phyloP scores from a whole-genome alignment of 2,888 invertebrate genomes.

The Lypha dubia region DNA sequence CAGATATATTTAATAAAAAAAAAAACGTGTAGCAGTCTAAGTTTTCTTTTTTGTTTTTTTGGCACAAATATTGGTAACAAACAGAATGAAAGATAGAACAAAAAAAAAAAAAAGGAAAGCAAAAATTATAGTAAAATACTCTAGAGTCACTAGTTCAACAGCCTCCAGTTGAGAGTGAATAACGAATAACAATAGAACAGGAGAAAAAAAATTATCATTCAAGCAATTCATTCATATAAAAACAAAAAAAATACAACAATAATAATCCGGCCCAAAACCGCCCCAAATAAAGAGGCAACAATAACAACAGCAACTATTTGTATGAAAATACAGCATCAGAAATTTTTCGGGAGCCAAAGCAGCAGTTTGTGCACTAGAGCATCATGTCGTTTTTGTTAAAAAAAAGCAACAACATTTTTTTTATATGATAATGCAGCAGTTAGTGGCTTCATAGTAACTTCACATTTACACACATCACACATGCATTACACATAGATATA shows the following conservation, averaged over 20 bases:
- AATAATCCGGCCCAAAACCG: no score
- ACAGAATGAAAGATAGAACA: conserved; percentile 31
- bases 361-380: conserved; percentile 35
- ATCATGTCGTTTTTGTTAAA: conserved; percentile 37
- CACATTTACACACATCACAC: not conserved
- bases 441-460: conserved; percentile 50
- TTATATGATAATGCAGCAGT: conserved; percentile 46
- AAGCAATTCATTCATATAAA: conserved; percentile 46
- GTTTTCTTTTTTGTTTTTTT: conserved; percentile 53
- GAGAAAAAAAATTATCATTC: conserved; percentile 9
- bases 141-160: conserved; percentile 66
- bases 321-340: conserved; percentile 30
- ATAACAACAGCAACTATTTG: conserved; percentile 37
- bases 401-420: conserved; percentile 9
- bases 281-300: conserved; percentile 31
- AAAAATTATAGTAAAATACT: conserved; percentile 45
- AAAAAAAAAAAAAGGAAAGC: conserved; percentile 8
- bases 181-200: conserved; percentile 40
- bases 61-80: conserved; percentile 66
- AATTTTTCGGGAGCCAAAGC: conserved; percentile 50
- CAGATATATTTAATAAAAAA: no score
- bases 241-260: conserved; percentile 45
- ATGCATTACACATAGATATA: not conserved
- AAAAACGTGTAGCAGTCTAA: conserved; percentile 29
- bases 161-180: conserved; percentile 59